phyloP scores from a whole-genome alignment of 1,140 invertebrate species.

The Aleiodes sp. region DNA sequence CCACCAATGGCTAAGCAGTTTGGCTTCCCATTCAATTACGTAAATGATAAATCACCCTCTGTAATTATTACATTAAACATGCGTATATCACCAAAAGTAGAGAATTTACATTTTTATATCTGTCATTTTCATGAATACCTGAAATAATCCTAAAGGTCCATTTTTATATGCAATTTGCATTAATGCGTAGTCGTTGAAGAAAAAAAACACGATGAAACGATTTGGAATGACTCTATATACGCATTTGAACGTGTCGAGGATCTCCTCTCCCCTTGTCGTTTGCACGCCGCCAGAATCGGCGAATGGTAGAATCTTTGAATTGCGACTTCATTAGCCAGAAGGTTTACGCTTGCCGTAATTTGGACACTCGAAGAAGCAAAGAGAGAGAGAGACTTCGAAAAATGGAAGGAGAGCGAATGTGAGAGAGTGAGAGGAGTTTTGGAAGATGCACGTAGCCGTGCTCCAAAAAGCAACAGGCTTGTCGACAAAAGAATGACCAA shows the following conservation, averaged over 20 bases:
- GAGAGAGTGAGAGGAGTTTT: constrained; percentile 14
- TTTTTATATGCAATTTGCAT: constrained; percentile 22
- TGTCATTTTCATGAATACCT: not conserved
- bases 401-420: not conserved
- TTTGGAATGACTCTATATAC: constrained; percentile 29
- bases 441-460: constrained; percentile 2
- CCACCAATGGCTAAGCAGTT: not conserved
- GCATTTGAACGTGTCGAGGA: constrained; percentile 8
- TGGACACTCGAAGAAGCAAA: constrained; percentile 28
- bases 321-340: constrained; percentile 55
- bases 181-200: not conserved
- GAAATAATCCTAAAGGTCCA: not conserved
- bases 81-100: too few relatives aligned
- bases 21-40: constrained; percentile 8
- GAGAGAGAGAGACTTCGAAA: constrained; percentile 30
- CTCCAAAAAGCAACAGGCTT: constrained; percentile 41
- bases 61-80: not conserved
- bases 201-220: constrained; percentile 1
- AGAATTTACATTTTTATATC: not conserved
- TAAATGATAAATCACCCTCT: not conserved
- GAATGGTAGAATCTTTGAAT: constrained; percentile 48
- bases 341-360: constrained; percentile 53
- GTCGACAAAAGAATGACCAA: constrained; percentile 54
- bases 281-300: constrained; percentile 37
- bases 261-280: not conserved